phyloP scores from a whole-genome alignment of 2,113 vertebrate species.

The Agelaius tricolor region DNA sequence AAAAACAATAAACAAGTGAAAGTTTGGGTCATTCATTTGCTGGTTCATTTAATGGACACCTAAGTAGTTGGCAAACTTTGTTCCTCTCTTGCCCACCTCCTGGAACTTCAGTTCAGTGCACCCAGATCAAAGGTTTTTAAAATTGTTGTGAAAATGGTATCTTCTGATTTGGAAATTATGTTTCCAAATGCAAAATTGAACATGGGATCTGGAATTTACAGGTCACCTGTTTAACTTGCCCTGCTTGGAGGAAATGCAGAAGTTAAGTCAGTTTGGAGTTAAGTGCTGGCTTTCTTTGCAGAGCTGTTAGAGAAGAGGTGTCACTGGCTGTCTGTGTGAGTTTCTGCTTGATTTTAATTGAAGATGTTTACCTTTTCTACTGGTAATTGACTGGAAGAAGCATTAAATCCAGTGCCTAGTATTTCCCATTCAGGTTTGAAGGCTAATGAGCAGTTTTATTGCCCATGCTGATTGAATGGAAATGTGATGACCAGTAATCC shows the following conservation, averaged over 20 bases:
- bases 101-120: neutral
- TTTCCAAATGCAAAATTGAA: neutral
- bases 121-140: neutral
- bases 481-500: neutral
- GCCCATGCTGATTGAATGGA: neutral
- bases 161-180: neutral
- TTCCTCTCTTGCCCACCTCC: neutral
- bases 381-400: neutral
- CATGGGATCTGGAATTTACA: neutral
- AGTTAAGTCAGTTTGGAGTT: neutral
- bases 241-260: neutral
- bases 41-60: neutral
- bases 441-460: conserved; percentile 16
- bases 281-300: neutral
- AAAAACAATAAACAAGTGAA: neutral
- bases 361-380: neutral
- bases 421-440: neutral
- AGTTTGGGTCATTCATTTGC: neutral
- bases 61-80: neutral
- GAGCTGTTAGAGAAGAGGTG: neutral
- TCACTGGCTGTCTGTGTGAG: neutral
- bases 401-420: neutral
- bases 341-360: neutral
- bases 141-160: neutral
- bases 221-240: neutral